Conservation (phyloP, 2,888 invertebrate genomes). For the Macrosiphum euphorbiae region DNA sequence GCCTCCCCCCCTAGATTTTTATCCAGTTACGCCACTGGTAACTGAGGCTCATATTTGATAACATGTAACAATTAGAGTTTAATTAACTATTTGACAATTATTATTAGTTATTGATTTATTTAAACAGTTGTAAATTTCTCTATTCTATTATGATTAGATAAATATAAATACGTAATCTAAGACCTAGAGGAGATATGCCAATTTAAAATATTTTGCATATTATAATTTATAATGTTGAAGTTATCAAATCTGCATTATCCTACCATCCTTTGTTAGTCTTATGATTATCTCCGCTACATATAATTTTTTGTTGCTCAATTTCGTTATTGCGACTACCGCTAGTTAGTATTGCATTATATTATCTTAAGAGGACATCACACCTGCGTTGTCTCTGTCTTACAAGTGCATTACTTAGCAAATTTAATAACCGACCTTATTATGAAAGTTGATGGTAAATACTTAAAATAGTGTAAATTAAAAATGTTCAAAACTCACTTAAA, state of each 20-base stretch:
- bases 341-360: background rate
- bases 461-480: no score
- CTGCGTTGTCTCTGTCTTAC: no score
- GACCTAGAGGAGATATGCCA: background rate
- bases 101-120: background rate
- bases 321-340: background rate
- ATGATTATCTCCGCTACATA: background rate
- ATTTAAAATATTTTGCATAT: background rate
- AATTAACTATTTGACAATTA: background rate
- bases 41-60: background rate
- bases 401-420: no score
- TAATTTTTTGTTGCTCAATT: background rate
- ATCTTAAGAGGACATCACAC: background rate
- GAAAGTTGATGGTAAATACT: no score
- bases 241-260: background rate
- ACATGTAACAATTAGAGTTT: background rate
- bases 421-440: no score
- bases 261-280: background rate
- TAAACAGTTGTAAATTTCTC: background rate
- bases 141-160: background rate
- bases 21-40: no score
- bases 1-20: no score
- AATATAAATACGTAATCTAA: background rate
- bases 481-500: no score
- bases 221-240: background rate